These are phyloP conservation scores for Peromyscus aztecus DNA, from an alignment of 2,797 vertebrate genomes.

Conservation along the genomic window DNA sequence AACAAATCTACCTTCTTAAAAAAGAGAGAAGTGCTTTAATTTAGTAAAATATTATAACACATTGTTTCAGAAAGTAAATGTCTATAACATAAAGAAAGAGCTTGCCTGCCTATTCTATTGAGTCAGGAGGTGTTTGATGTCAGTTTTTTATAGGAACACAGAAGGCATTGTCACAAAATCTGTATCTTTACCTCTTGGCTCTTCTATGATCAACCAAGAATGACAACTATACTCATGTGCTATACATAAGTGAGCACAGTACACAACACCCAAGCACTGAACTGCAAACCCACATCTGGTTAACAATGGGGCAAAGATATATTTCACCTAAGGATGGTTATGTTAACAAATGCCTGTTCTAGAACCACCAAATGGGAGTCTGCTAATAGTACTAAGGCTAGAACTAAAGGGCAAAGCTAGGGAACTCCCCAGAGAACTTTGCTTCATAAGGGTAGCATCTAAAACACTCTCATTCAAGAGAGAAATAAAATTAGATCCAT, in stretches of 20 bases:
- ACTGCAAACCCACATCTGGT: background rate
- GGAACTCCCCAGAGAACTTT: background rate
- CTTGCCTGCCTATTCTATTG: background rate
- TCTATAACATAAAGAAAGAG: background rate
- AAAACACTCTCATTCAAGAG: background rate
- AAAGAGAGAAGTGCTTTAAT: background rate
- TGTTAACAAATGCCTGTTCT: background rate
- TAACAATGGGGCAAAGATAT: background rate
- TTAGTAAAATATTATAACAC: slow-evolving; percentile 46
- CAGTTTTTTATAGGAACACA: background rate
- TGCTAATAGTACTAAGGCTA: background rate
- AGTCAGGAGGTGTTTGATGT: background rate
- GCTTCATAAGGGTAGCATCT: background rate
- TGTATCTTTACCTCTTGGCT: background rate
- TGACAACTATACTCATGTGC: background rate
- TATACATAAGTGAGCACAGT: background rate
- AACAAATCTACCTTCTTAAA: background rate
- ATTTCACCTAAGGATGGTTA: background rate
- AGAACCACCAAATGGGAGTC: background rate
- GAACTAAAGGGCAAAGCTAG: background rate
- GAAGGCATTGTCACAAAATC: background rate
- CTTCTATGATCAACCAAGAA: background rate
- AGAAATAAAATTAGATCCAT: slow-evolving; percentile 33
- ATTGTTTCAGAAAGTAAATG: slow-evolving; percentile 54
- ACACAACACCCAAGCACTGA: background rate